Evolutionary conservation across 2,888 invertebrate genomes (phyloP), one percentile per base, ranked within the genome.

Genomic region (Epinotia brunnichana): DNA sequence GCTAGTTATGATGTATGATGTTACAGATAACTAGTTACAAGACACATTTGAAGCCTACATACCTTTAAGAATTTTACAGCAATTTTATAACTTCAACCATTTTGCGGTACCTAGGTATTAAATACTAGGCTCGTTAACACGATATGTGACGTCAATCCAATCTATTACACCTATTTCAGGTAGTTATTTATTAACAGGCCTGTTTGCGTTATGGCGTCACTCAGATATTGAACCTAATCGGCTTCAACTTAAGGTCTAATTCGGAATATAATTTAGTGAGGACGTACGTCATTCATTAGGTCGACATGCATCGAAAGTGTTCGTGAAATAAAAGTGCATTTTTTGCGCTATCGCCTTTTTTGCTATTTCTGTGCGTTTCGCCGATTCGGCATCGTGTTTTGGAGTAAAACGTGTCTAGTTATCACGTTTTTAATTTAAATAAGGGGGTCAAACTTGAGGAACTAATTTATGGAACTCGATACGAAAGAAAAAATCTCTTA

Each of bases 401-500:
- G 15, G 39, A 60, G 35, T 17, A 19, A 57, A 39, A 60, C 19
- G 60, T 41, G 41, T 41, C 11, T 3, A 59, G 13, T 21, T 11
- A 7, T 56, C 56, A 56, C 56, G 21, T 24, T 56, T 56, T 56
- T 15, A 15, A 56, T 56, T 15, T 24, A 15, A 56, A 21, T n/a
- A 54, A 54, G 21, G 56, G 24, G 56, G 56, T 56, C 56, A 56
- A 56, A 24, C 21, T 54, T 19, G 53, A 53, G 11, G 10, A 53
- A 3, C 17, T 11, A 10, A 19, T 53, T 53, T 53, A 0, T 9
- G 35, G 7, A 1, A 35, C 35, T 29, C 5, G 29, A 29, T 29
- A 29, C 29, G 29, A 29, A 5, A 29, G 29, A 5, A 29, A 29
- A 7, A 29, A 7, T 29, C 29, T 35, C 35, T 35, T 24, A 24